Percentiles rank a stretch among this genome's conserved stretches.
Conservation (phyloP, 2,797 vertebrate genomes). For the Vireo griseus region DNA sequence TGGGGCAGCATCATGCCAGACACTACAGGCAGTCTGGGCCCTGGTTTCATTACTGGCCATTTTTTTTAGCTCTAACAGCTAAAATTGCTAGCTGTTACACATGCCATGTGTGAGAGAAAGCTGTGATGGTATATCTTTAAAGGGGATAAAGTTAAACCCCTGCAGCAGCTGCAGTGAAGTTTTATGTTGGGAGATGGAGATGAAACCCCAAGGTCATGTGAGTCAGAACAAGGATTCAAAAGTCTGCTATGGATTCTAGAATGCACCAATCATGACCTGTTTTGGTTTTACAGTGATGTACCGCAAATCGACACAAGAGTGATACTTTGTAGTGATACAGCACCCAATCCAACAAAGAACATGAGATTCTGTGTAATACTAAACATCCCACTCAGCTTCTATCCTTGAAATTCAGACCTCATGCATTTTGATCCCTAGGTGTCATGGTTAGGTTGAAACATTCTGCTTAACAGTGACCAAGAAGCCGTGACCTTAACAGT, state of each 20-base stretch:
- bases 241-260: background rate
- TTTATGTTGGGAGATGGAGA: background rate
- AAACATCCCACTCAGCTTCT: background rate
- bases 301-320: background rate
- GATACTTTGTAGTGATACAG: background rate
- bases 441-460: background rate
- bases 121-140: background rate
- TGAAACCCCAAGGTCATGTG: background rate
- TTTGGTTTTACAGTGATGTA: background rate
- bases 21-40: background rate
- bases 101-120: background rate
- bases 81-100: background rate
- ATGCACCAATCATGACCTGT: rapidly evolving
- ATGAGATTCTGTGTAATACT: background rate
- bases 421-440: background rate
- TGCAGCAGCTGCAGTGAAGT: background rate
- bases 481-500: background rate
- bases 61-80: background rate
- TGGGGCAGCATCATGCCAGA: background rate
- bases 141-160: background rate
- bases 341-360: background rate
- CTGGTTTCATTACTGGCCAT: background rate
- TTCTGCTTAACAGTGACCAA: background rate
- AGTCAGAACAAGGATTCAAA: background rate
- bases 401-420: background rate